phyloP scores from a whole-genome alignment of 2,113 vertebrate genomes.

The Setophaga coronata region DNA sequence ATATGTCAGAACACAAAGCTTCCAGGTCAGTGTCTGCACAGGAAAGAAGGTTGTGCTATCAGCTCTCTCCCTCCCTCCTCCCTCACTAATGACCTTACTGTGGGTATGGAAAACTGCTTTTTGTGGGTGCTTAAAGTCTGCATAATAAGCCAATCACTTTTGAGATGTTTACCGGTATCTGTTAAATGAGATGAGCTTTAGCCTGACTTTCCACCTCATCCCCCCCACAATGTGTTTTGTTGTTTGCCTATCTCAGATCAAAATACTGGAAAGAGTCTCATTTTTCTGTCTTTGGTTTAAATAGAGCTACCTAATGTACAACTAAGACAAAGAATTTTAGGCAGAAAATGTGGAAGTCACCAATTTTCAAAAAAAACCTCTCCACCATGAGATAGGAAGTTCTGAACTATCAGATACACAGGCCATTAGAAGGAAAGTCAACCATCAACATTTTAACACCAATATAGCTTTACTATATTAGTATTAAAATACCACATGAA shows the following conservation, averaged over 20 bases:
- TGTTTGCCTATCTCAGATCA: background rate
- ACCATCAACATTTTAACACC: background rate
- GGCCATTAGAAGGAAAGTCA: background rate
- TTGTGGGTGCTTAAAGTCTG: background rate
- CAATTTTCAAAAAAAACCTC: background rate
- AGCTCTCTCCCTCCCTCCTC: background rate
- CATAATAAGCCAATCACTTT: conserved; percentile 10
- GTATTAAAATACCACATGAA: background rate
- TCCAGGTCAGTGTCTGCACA: background rate
- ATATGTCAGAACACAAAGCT: background rate
- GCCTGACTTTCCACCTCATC: background rate
- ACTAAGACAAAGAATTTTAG: background rate
- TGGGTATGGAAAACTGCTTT: conserved; percentile 12
- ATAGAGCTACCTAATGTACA: background rate
- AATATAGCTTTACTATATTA: background rate
- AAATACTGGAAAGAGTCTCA: background rate
- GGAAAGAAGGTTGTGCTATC: background rate
- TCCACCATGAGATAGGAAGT: background rate
- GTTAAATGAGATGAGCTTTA: conserved; percentile 28
- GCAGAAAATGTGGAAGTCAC: background rate
- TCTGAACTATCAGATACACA: background rate
- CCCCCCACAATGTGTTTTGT: background rate
- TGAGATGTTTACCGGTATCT: conserved; percentile 17
- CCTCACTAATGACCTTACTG: background rate
- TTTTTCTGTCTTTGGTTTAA: background rate